These are phyloP conservation scores for Ips nitidus DNA, from an alignment of 1,140 invertebrate species.

Conservation along the genomic window DNA sequence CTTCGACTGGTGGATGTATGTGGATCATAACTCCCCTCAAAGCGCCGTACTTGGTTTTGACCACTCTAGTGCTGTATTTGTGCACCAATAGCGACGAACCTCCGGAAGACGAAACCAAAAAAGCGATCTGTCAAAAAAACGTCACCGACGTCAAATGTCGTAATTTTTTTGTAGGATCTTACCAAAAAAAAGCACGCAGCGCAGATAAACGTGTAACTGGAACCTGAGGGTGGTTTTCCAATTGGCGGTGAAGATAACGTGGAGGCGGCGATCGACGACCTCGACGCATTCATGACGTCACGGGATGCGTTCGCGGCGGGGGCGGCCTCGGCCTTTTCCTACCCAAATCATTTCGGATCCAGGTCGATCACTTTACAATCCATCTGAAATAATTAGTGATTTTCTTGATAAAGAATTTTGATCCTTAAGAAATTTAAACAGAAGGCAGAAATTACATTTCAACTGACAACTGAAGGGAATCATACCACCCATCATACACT, in stretches of 20 bases:
- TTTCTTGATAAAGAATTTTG: too few species aligned
- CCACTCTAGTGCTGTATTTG: conserved; percentile 77
- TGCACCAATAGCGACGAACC: conserved; percentile 56
- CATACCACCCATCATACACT: too few species aligned
- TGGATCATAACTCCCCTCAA: conserved; percentile 81
- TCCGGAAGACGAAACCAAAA: conserved; percentile 52
- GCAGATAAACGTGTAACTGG: conserved; percentile 19
- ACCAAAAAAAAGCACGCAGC: conserved; percentile 17
- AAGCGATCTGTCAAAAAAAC: conserved; percentile 24
- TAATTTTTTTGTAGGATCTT: background rate
- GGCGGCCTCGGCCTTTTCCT: conserved; percentile 19
- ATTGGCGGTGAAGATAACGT: conserved; percentile 12
- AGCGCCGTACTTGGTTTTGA: conserved; percentile 84
- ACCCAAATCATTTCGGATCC: conserved; percentile 16
- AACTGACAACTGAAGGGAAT: too few species aligned
- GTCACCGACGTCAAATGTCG: background rate
- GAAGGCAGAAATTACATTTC: too few species aligned
- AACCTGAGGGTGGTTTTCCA: conserved; percentile 16
- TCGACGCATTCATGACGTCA: conserved; percentile 35
- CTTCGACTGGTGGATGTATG: conserved; percentile 79
- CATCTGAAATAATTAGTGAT: conserved; percentile 9
- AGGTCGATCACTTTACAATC: conserved; percentile 2
- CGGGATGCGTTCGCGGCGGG: conserved; percentile 29
- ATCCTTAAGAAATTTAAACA: too few species aligned
- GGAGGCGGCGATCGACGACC: conserved; percentile 13